These are phyloP conservation scores for Flexamia atlantica DNA, from an alignment of 2,888 invertebrate genomes.

Conservation along the genomic window DNA sequence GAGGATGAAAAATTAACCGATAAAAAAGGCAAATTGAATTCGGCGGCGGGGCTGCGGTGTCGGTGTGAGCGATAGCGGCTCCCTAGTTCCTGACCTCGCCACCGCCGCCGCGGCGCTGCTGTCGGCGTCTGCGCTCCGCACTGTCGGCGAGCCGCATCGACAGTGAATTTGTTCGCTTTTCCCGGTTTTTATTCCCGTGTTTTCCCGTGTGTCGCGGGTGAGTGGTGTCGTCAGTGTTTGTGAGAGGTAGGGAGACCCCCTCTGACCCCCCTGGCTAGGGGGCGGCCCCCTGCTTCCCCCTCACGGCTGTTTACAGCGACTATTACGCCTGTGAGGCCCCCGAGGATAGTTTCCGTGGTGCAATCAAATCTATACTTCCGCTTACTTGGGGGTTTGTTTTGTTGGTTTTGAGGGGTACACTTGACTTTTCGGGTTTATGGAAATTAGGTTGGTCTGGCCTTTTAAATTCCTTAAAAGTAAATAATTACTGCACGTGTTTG, in stretches of 20 bases:
- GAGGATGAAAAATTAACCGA: constrained; percentile 12
- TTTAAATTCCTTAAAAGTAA: too few relatives aligned
- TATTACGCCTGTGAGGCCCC: constrained; percentile 7
- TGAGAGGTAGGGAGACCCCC: background rate
- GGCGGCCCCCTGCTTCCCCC: background rate
- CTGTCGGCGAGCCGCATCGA: constrained; percentile 24
- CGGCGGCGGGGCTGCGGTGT: constrained; percentile 6
- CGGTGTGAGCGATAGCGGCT: background rate
- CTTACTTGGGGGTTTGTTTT: constrained; percentile 8
- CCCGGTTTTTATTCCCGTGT: constrained; percentile 14
- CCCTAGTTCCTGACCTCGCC: constrained; percentile 46
- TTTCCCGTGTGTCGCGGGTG: constrained; percentile 23
- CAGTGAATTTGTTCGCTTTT: constrained; percentile 45
- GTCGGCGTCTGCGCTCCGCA: constrained; percentile 30
- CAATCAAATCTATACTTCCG: constrained; percentile 47
- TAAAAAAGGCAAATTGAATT: constrained; percentile 32
- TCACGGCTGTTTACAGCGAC: background rate
- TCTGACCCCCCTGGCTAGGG: background rate
- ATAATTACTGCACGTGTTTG: too few relatives aligned
- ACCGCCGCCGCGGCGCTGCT: constrained; percentile 13
- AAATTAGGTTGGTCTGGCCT: too few relatives aligned
- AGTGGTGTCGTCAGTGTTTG: constrained; percentile 2
- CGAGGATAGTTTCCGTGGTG: constrained; percentile 27
- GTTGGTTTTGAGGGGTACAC: background rate
- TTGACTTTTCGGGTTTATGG: too few relatives aligned